A percentile compares a stretch with the other conserved stretches of the same genome.
These are phyloP conservation scores for Sigmodon hispidus DNA, from an alignment of 2,113 vertebrate species.

Conservation along the genomic window DNA sequence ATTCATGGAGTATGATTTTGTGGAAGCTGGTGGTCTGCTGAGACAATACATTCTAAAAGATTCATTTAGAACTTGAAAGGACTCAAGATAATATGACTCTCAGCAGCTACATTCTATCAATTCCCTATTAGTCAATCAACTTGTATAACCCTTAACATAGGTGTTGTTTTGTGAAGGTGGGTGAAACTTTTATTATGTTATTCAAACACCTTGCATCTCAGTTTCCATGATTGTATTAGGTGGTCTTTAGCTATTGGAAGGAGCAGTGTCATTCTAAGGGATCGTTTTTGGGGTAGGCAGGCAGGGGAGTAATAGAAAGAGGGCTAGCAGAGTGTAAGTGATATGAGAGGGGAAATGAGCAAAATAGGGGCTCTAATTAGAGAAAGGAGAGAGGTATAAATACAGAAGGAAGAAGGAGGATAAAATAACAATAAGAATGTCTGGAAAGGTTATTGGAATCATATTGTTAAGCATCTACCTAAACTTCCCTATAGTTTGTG, in stretches of 20 bases:
- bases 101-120: background rate
- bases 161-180: background rate
- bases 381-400: background rate
- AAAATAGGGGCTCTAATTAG: background rate
- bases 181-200: background rate
- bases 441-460: background rate
- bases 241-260: background rate
- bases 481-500: background rate
- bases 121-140: background rate
- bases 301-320: background rate
- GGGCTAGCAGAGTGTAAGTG: background rate
- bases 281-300: background rate
- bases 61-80: background rate
- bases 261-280: background rate
- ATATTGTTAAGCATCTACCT: background rate
- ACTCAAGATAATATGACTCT: background rate
- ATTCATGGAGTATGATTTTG: background rate
- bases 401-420: background rate
- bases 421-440: background rate
- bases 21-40: background rate
- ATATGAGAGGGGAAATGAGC: background rate
- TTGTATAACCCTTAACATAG: background rate
- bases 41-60: background rate
- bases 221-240: background rate
- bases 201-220: background rate